These are phyloP conservation scores for Coremacera marginata DNA, from an alignment of 2,888 invertebrate genomes.

Conservation along the genomic window DNA sequence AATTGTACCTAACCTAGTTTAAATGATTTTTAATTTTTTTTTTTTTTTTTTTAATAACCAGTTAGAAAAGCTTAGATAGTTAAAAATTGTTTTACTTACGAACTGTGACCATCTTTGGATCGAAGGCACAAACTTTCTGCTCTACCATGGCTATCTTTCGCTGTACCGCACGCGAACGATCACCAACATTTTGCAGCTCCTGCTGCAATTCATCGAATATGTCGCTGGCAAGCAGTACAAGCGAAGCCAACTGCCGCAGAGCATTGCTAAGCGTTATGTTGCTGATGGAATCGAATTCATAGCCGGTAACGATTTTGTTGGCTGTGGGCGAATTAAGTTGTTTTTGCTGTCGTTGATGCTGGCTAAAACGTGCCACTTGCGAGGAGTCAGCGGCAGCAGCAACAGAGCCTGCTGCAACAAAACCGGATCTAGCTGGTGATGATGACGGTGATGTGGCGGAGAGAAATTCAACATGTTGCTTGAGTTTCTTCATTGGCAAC, in stretches of 20 bases:
- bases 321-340: constrained; percentile 51
- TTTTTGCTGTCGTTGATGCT: constrained; percentile 34
- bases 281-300: constrained; percentile 87
- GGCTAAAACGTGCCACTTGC: constrained; percentile 5
- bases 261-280: constrained; percentile 89
- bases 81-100: constrained; percentile 79
- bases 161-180: constrained; percentile 80
- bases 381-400: background rate
- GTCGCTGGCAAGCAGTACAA: constrained; percentile 86
- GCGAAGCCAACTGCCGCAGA: constrained; percentile 85
- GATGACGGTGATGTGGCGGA: constrained; percentile 54
- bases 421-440: constrained; percentile 27
- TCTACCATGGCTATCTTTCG: constrained; percentile 79
- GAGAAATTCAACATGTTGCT: constrained; percentile 64
- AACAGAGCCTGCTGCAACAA: background rate
- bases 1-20: too few relatives aligned
- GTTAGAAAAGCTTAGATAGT: background rate
- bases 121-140: constrained; percentile 79
- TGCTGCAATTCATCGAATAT: constrained; percentile 85
- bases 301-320: constrained; percentile 72
- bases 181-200: constrained; percentile 80
- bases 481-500: constrained; percentile 62
- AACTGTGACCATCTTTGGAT: constrained; percentile 92
- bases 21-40: background rate
- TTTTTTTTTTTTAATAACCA: background rate